A percentile compares a stretch with the other conserved stretches of the same genome.
Conservation (phyloP, 1,140 invertebrate genomes). For the Trichogramma pretiosum region DNA sequence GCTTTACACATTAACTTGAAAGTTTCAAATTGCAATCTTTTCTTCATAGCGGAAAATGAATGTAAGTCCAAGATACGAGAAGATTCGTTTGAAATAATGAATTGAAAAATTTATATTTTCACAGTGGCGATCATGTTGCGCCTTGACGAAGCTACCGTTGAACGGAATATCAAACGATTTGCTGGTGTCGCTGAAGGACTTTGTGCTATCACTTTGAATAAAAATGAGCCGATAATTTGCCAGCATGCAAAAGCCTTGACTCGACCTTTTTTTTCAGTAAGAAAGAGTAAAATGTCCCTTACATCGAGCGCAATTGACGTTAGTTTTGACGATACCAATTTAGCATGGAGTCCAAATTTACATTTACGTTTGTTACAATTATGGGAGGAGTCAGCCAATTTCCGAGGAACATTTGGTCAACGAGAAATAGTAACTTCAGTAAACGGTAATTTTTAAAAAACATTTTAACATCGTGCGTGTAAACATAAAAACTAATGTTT, state of each 20-base stretch:
- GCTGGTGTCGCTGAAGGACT: slow-evolving; percentile 39
- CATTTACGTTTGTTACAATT: slow-evolving; percentile 39
- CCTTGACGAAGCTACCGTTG: slow-evolving; percentile 47
- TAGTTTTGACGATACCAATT: slow-evolving; percentile 35
- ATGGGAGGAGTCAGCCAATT: slow-evolving; percentile 38
- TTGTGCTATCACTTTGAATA: slow-evolving; percentile 38
- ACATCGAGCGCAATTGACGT: slow-evolving; percentile 31
- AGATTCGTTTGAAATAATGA: slow-evolving; percentile 3
- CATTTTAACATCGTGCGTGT: background rate
- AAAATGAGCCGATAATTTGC: slow-evolving; percentile 37
- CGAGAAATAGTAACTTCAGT: slow-evolving; percentile 17
- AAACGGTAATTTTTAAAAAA: too few relatives aligned
- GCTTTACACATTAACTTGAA: slow-evolving; percentile 44
- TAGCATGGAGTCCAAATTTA: slow-evolving; percentile 42
- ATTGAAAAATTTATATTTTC: slow-evolving; percentile 21
- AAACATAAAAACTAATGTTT: background rate
- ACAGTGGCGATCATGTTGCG: slow-evolving; percentile 53
- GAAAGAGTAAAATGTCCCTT: slow-evolving; percentile 40
- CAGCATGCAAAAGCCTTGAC: slow-evolving; percentile 35
- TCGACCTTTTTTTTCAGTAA: slow-evolving; percentile 37
- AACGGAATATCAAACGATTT: slow-evolving; percentile 37
- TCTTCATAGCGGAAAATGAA: slow-evolving; percentile 55
- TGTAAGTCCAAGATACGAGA: slow-evolving; percentile 37
- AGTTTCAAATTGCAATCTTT: slow-evolving; percentile 54
- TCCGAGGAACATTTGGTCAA: slow-evolving; percentile 28